These are phyloP conservation scores for Rhynchopsitta pachyrhyncha DNA, from an alignment of 2,113 vertebrate species.

Conservation along the genomic window DNA sequence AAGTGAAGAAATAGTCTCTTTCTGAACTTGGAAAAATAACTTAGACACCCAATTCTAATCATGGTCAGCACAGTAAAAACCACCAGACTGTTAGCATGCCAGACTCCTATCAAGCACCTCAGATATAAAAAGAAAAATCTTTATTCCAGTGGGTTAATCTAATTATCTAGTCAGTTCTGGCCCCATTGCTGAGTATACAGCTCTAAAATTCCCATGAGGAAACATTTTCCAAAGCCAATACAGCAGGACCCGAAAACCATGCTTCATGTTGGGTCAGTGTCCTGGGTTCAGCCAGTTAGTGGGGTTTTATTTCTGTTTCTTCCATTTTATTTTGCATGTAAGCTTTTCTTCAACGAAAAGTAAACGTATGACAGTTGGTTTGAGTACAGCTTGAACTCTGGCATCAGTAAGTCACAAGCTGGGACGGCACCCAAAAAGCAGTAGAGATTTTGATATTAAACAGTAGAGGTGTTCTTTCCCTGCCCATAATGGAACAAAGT, in stretches of 20 bases:
- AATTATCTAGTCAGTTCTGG: not conserved
- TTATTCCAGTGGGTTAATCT: not conserved
- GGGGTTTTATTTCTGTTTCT: fast-evolving
- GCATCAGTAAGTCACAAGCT: not conserved
- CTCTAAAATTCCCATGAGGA: not conserved
- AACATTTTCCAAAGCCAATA: not conserved
- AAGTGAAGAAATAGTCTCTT: not conserved
- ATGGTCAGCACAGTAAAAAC: not conserved
- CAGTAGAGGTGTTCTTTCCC: not conserved
- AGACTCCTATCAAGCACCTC: not conserved
- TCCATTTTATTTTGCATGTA: not conserved
- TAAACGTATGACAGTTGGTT: not conserved
- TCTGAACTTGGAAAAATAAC: not conserved
- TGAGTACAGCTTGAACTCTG: not conserved
- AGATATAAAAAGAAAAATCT: not conserved
- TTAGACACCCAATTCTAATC: not conserved
- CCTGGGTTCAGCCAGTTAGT: not conserved
- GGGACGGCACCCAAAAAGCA: not conserved
- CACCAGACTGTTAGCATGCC: not conserved
- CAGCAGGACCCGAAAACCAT: not conserved
- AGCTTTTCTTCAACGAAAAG: not conserved
- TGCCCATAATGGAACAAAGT: not conserved
- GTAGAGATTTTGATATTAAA: not conserved
- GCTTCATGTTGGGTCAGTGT: not conserved
- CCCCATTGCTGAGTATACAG: not conserved